Base-by-base conservation (phyloP, 1,140 invertebrate species). In the Leptopilina boulardi region DNA sequence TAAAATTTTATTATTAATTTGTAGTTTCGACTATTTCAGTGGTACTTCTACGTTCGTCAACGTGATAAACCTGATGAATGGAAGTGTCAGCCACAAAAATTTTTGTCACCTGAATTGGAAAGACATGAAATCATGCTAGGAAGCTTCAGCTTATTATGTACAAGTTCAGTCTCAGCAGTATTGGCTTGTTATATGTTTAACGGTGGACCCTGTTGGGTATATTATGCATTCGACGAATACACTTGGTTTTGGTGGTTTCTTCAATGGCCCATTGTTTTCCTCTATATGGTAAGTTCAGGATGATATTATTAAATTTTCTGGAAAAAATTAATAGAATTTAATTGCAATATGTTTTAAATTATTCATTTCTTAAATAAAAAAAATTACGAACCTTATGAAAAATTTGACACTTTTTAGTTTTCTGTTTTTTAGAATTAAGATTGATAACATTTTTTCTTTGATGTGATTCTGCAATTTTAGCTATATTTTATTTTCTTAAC, bases 21-120 rank as follows among this genome's bases (percentile, higher is more conserved):
- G 59, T 66, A 18, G 15, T 42, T 77, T 19, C 74, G 76, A 38
- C 78, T 56, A 79, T 90, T 90, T 73, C 51, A 95, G 94, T 95
- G 94, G 94, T 94, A 94, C 82, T 95, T 93, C 85, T 95, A 95
- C 87, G 90, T 94, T 1, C 87, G 91, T 0, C 92, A 93, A 85
- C 85, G 93, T 0, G 91, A 94, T 82, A 80, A 86, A 3, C 87
- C 94, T 0, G 88, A 94, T 47, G 92, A 94, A 79, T 96, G 95
- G 95, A 96, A 96, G 88, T 94, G 95, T 78, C 95, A 96, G 81
- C 94, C 94, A 0, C 91, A 92, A 11, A 94, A 94, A 80, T 95
- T 93, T 92, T 80, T 95, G 2, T 88, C 92, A 0, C 92, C 93
- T 1, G 93, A 95, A 70, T 84, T 95, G 41, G 94, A 95, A 85